Conservation (phyloP, 2,888 invertebrate species). For the Tyria jacobaeae region DNA sequence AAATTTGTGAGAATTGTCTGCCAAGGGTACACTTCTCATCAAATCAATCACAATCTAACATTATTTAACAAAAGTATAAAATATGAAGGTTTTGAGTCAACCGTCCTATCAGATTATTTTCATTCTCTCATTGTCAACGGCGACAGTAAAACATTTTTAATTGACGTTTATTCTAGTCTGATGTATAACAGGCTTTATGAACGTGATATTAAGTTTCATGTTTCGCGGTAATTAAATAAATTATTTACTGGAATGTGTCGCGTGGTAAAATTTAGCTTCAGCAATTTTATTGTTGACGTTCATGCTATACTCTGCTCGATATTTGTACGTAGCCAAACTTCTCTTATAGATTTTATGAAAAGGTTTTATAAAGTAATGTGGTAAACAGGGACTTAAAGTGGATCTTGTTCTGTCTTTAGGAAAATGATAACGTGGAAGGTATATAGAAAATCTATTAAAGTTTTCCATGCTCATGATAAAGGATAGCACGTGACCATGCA, state of each 20-base stretch:
- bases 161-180: conserved; percentile 55
- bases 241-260: conserved; percentile 34
- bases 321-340: not conserved
- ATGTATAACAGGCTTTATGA: conserved; percentile 49
- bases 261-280: conserved; percentile 14
- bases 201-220: conserved; percentile 50
- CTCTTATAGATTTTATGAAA: not conserved
- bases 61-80: not conserved
- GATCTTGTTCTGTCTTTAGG: conserved; percentile 11
- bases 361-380: not conserved
- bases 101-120: conserved; percentile 27
- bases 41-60: too few species aligned
- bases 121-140: conserved; percentile 47
- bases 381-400: not conserved
- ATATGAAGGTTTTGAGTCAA: conserved; percentile 20
- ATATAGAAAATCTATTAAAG: conserved; percentile 15
- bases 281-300: conserved; percentile 7
- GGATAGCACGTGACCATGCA: conserved; percentile 25
- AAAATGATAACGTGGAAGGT: conserved; percentile 14
- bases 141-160: conserved; percentile 57
- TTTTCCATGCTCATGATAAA: conserved; percentile 15
- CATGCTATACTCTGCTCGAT: conserved; percentile 13
- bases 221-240: conserved; percentile 54
- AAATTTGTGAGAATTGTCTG: too few species aligned
- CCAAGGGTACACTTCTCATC: too few species aligned